Percentiles rank a stretch among this genome's conserved stretches.
These are phyloP conservation scores for Phyllotreta striolata DNA, from an alignment of 2,888 invertebrate species.

Conservation along the genomic window DNA sequence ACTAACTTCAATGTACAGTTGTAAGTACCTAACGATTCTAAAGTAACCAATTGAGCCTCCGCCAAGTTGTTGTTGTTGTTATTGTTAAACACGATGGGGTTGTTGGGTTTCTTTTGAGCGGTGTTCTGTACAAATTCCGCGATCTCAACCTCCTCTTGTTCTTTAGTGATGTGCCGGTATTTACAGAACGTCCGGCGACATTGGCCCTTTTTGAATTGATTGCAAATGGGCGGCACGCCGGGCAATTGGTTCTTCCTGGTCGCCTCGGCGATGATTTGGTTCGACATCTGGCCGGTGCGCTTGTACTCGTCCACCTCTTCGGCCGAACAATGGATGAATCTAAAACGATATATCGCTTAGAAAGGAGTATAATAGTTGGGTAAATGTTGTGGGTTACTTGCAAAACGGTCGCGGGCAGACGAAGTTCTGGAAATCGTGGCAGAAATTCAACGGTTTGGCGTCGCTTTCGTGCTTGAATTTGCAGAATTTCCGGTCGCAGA, in stretches of 20 bases:
- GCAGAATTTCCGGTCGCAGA: constrained; percentile 66
- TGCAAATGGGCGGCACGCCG: constrained; percentile 62
- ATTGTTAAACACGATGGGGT: constrained; percentile 35
- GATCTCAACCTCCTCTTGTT: constrained; percentile 60
- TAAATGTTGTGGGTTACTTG: constrained; percentile 55
- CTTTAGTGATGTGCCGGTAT: constrained; percentile 58
- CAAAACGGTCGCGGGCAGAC: constrained; percentile 77
- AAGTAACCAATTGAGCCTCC: constrained; percentile 44
- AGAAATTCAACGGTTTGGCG: constrained; percentile 62
- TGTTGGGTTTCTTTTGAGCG: constrained; percentile 41
- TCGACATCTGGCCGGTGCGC: constrained; percentile 75
- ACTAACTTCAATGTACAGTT: no score
- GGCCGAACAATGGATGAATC: constrained; percentile 79
- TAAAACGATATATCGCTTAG: no score
- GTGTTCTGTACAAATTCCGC: constrained; percentile 56
- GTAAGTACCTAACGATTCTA: constrained; percentile 41
- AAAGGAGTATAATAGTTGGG: constrained; percentile 1
- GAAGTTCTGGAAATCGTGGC: constrained; percentile 77
- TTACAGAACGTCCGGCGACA: constrained; percentile 61
- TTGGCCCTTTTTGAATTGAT: constrained; percentile 63
- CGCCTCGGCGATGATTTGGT: constrained; percentile 62
- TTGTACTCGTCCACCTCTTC: constrained; percentile 81
- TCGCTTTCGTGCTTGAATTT: constrained; percentile 65
- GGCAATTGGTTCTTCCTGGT: constrained; percentile 60
- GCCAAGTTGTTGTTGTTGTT: constrained; percentile 36